Conservation (phyloP, 1,140 invertebrate genomes). For the Diploscapter pachys region DNA sequence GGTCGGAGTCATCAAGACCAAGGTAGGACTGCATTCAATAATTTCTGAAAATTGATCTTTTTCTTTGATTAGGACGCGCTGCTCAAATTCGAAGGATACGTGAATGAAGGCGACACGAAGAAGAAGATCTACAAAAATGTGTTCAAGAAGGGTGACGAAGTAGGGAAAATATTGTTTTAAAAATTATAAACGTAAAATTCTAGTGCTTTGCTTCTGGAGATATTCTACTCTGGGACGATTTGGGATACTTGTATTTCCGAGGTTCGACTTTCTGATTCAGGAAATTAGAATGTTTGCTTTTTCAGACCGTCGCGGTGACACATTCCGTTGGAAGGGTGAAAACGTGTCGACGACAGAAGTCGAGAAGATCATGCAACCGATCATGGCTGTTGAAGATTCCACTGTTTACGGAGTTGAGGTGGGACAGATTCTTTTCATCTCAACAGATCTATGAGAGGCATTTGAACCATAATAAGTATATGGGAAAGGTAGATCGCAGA, state of each 20-base stretch:
- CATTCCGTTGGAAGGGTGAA: conserved; percentile 74
- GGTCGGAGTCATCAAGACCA: conserved; percentile 85
- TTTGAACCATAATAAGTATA: background rate
- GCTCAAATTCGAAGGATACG: conserved; percentile 72
- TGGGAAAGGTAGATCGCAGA: background rate
- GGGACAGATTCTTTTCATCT: conserved; percentile 61
- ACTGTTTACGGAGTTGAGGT: conserved; percentile 91
- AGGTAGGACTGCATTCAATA: conserved; percentile 11
- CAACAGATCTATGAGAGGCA: background rate
- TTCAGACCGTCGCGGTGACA: background rate
- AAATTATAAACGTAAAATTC: conserved; percentile 46
- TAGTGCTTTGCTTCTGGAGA: conserved; percentile 79
- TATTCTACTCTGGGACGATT: conserved; percentile 81
- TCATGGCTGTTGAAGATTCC: conserved; percentile 79
- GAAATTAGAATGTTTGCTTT: conserved; percentile 54
- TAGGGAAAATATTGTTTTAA: background rate
- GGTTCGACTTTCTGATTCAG: conserved; percentile 85
- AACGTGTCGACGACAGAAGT: conserved; percentile 97
- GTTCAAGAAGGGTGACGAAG: conserved; percentile 79
- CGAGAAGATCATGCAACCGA: conserved; percentile 81
- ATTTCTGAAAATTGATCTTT: background rate
- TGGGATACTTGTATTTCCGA: conserved; percentile 90
- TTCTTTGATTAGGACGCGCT: conserved; percentile 55
- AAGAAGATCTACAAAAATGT: conserved; percentile 87
- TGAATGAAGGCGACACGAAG: conserved; percentile 80